A percentile compares a stretch with the other conserved stretches of the same genome.
phyloP scores from a whole-genome alignment of 2,888 invertebrate species.

The Oithona nana region DNA sequence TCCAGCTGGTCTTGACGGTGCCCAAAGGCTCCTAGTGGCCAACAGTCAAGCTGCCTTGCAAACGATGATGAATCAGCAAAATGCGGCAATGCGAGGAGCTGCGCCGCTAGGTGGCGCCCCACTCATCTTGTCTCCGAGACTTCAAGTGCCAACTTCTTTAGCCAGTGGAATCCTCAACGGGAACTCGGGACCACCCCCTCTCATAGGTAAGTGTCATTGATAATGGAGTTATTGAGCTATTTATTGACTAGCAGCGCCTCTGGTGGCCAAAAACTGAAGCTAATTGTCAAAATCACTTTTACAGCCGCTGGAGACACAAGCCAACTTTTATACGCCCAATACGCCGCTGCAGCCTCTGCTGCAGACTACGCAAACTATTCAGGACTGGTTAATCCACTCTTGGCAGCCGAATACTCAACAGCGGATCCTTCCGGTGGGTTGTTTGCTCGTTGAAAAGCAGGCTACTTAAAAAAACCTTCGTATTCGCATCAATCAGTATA shows the following conservation, averaged over 20 bases:
- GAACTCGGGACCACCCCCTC: conserved; percentile 38
- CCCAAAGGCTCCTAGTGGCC: background rate
- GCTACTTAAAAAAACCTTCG: too few species aligned
- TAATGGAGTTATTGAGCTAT: too few species aligned
- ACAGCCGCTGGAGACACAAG: conserved; percentile 42
- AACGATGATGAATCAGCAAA: conserved; percentile 44
- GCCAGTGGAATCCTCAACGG: conserved; percentile 30
- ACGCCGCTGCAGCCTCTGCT: conserved; percentile 28
- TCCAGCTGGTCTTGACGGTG: conserved; percentile 12
- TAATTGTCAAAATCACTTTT: too few species aligned
- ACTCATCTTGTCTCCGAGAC: conserved; percentile 71
- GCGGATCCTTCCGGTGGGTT: conserved; percentile 85
- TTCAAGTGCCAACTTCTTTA: conserved; percentile 60
- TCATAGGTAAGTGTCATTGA: too few species aligned
- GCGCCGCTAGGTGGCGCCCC: conserved; percentile 73
- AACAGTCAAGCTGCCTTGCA: conserved; percentile 29
- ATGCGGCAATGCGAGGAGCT: conserved; percentile 35
- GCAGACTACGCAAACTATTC: conserved; percentile 68
- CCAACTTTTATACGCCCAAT: conserved; percentile 64
- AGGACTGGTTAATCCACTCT: conserved; percentile 38
- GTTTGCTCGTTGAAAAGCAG: conserved; percentile 64
- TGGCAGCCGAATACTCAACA: conserved; percentile 38
- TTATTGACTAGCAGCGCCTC: too few species aligned
- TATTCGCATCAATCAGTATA: conserved; percentile 35
- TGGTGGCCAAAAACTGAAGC: too few species aligned